A percentile compares a stretch with the other conserved stretches of the same genome.
These are phyloP conservation scores for Chlorodrepanis virens DNA, from an alignment of 2,113 vertebrate genomes.

Conservation along the genomic window DNA sequence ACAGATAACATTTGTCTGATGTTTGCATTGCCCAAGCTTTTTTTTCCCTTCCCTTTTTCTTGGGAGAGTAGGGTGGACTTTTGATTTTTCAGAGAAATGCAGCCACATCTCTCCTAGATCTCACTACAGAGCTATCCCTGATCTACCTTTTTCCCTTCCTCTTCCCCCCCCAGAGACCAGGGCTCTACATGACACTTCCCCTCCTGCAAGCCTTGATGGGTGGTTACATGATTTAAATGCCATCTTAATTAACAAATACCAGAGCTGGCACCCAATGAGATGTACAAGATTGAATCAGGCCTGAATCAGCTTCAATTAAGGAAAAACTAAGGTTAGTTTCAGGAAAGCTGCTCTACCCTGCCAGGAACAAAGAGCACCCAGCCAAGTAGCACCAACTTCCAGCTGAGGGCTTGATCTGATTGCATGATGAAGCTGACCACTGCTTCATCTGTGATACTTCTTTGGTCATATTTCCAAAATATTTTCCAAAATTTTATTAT, in stretches of 20 bases:
- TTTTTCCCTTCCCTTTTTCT: not conserved
- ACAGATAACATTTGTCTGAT: not conserved
- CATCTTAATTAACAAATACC: not conserved
- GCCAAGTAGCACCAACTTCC: not conserved
- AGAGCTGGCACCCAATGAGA: not conserved
- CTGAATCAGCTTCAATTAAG: not conserved
- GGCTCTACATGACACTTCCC: not conserved
- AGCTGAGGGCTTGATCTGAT: not conserved
- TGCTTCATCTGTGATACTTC: not conserved
- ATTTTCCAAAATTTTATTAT: not conserved
- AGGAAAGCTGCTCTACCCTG: not conserved
- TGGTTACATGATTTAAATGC: not conserved
- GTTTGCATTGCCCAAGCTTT: not conserved
- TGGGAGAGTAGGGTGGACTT: not conserved
- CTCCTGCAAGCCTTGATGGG: not conserved
- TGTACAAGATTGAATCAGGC: not conserved
- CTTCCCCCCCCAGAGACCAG: not conserved
- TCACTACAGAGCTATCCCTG: not conserved
- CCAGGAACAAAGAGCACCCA: not conserved
- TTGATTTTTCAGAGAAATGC: not conserved
- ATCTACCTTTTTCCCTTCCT: not conserved
- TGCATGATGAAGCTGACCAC: not conserved
- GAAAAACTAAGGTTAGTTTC: not conserved
- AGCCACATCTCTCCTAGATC: not conserved
- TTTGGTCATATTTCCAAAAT: not conserved